Base-by-base conservation (phyloP, 2,888 invertebrate species). In the Eupeodes luniger region DNA sequence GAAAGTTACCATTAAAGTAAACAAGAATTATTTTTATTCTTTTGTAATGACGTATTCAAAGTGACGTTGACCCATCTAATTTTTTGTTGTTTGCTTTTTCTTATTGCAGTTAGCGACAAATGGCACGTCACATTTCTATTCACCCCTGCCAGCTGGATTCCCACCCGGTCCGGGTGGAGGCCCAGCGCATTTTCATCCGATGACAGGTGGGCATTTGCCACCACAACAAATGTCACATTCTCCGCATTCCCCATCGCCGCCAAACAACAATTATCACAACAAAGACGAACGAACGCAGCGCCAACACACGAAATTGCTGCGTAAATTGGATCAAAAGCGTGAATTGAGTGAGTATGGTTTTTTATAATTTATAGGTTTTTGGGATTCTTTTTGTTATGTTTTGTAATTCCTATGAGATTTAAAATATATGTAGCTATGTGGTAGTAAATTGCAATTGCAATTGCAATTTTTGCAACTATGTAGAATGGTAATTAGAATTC, bases 251-350 rank as follows among this genome's bases (percentile, higher is more conserved):
- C 95, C 95, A 83, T 95, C 95, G 61, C 96, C 96, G 77, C 96
- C 96, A 67, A 94, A 94, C 2, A 92, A 92, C 91, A 96, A 95
- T 93, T 96, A 96, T 92, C 97, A 97, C 92, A 96, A 97, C 92
- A 96, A 97, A 93, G 97, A 97, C 93, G 97, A 97, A 93, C 94
- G 97, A 91, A 95, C 96, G 59, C 96, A 96, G 92, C 94, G 96
- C 89, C 97, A 97, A 93, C 96, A 96, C 92, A 95, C 95, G 89
- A 97, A 97, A 93, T 94, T 97, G 91, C 95, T 96, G 92, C 96
- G 96, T 91, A 97, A 97, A 93, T 94, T 97, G 90, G 97, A 97
- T 92, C 95, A 96, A 90, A 96, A 96, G 92, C 91, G 93, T 74
- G 95, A 95, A 90, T 94, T 94, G 91, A 95, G 95, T 95, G 89